Conservation (phyloP, 1,140 invertebrate species). For the Elymnias hypermnestra region DNA sequence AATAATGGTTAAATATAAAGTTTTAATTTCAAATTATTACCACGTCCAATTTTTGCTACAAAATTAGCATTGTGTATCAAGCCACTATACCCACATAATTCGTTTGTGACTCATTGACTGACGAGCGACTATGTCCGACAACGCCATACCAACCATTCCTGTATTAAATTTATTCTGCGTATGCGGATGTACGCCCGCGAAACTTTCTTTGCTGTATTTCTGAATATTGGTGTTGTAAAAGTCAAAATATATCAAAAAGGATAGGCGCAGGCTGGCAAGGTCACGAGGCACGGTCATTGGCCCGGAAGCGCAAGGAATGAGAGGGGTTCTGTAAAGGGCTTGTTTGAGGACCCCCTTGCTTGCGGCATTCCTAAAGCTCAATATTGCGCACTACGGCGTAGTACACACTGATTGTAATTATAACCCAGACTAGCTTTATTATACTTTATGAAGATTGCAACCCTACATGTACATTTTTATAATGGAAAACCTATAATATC, state of each 20-base stretch:
- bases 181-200: conserved; percentile 2
- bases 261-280: conserved; percentile 28
- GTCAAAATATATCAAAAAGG: conserved; percentile 11
- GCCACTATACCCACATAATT: background rate
- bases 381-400: conserved; percentile 32
- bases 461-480: too few relatives aligned
- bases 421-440: too few relatives aligned
- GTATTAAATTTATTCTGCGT: conserved; percentile 1
- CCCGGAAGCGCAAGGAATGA: conserved; percentile 35
- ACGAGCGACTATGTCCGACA: conserved; percentile 23
- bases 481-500: too few relatives aligned
- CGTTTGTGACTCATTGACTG: conserved; percentile 47
- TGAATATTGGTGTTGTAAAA: background rate
- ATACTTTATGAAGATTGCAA: too few relatives aligned
- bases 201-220: background rate
- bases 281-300: conserved; percentile 37
- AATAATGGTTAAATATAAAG: too few relatives aligned
- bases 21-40: too few relatives aligned
- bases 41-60: too few relatives aligned
- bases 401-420: too few relatives aligned
- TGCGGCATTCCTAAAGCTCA: conserved; percentile 30
- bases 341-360: conserved; percentile 21
- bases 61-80: too few relatives aligned
- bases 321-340: conserved; percentile 22
- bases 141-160: conserved; percentile 31